phyloP scores from a whole-genome alignment of 2,113 vertebrate species.

The Pholis gunnellus region DNA sequence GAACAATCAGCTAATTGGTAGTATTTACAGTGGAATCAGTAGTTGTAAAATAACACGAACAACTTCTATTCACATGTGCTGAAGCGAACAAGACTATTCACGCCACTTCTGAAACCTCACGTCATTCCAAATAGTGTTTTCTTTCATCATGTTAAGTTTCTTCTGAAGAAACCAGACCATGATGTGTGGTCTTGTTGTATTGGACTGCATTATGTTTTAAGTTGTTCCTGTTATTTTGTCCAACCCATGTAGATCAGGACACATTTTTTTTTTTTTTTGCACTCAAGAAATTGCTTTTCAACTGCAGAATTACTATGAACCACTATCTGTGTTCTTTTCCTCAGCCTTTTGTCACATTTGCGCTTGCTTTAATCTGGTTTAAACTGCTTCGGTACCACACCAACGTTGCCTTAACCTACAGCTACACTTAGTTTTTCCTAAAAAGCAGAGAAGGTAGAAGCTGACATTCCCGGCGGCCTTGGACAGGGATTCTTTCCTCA shows the following conservation, averaged over 20 bases:
- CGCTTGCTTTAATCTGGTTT: background rate
- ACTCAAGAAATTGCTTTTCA: conserved; percentile 24
- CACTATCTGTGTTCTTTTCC: background rate
- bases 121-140: background rate
- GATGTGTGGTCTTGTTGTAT: background rate
- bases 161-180: background rate
- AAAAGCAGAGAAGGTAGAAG: background rate
- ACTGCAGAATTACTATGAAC: conserved; percentile 9
- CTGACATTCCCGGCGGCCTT: background rate
- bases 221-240: conserved; percentile 29
- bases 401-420: background rate
- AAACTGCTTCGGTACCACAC: background rate
- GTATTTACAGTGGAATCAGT: background rate
- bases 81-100: background rate
- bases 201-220: background rate
- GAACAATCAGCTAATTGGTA: background rate
- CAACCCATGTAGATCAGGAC: background rate
- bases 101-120: background rate
- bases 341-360: background rate
- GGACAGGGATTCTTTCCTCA: background rate
- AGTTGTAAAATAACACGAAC: conserved; percentile 27
- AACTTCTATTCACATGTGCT: background rate
- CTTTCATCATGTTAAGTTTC: background rate
- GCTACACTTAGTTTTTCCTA: background rate
- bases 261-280: conserved; percentile 15